Evolutionary conservation across 2,113 vertebrate genomes (phyloP), one percentile per base, ranked within the genome.

Genomic region (Eupsittula cactorum): DNA sequence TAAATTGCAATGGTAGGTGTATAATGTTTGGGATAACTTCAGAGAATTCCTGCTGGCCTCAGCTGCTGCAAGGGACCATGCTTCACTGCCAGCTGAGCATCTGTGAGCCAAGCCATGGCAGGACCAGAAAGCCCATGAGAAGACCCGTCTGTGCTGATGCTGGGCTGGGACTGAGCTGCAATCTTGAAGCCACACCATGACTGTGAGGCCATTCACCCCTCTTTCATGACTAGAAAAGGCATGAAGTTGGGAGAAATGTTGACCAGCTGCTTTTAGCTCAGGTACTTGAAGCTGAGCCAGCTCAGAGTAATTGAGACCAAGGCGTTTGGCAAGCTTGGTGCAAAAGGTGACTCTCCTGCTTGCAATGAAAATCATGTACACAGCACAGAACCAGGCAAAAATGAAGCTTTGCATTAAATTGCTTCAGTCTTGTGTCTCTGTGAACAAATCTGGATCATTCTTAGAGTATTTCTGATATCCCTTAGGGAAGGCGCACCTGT

Each of bases 401-500:
- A 57, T 15, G 5, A 84, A 78, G 13, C 13, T 86, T 86, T 91
- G 37, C 46, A 46, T 25, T 82, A 62, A 77, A 88, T 28, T 60
- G 17, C 42, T 90, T 83, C 68, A 71, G 69, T 84, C 67, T 86
- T 74, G 19, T 83, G 50, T 79, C 91, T 94, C 83, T 92, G 79
- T 86, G 55, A 93, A 65, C 25, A 50, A 89, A 67, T 50, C 35
- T 78, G 71, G 46, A 50, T 88, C 42, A 59, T 90, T 95, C 47
- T 68, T 62, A 28, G 47, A 81, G 41, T 60, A 64, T 76, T 86
- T 91, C 59, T 85, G 55, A 28, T 62, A 50, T 83, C 65, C 78
- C 86, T 78, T 69, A 93, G 79, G 75, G 79, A 88, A 82, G 71
- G n/a, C 50, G 42, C 84, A 91, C 78, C 82, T 96, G 77, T 69